Percentiles rank a stretch among this genome's conserved stretches.
Conservation (phyloP, 2,113 vertebrate species). For the Toxotes jaculatrix region DNA sequence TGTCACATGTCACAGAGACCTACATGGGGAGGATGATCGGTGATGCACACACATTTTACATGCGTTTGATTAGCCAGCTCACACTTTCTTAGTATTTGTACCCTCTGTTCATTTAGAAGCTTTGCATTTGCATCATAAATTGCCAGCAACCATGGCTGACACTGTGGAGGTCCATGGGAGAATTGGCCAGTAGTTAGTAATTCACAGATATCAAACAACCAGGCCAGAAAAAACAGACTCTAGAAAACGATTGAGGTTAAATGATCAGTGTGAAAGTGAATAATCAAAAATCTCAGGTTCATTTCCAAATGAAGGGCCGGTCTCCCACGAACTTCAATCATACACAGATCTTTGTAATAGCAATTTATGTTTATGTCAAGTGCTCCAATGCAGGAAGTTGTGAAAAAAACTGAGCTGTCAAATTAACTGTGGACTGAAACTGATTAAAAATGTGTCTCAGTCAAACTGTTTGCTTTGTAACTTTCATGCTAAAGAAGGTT, state of each 20-base stretch:
- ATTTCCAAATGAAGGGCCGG: background rate
- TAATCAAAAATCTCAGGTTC: background rate
- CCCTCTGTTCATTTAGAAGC: conserved; percentile 10
- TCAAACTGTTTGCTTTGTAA: background rate
- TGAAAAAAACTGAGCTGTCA: background rate
- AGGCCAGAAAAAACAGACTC: background rate
- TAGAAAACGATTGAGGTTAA: background rate
- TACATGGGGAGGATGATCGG: conserved; percentile 27
- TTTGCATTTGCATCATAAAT: conserved; percentile 11
- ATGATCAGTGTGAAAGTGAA: background rate
- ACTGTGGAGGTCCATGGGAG: conserved; percentile 10
- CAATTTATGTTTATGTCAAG: background rate
- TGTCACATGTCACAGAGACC: conserved; percentile 25
- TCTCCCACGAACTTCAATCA: background rate
- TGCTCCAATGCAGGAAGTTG: background rate
- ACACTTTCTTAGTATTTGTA: conserved; percentile 9
- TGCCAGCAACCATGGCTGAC: background rate
- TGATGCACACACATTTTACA: conserved; percentile 55
- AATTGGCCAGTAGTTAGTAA: conserved; percentile 5
- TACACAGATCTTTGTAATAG: background rate
- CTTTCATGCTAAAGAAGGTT: too few relatives aligned
- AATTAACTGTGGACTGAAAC: background rate
- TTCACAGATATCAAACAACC: background rate
- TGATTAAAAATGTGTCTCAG: background rate
- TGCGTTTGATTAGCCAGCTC: conserved; percentile 49